Base-by-base conservation (phyloP, 2,888 invertebrate species). In the Smittia sp. region DNA sequence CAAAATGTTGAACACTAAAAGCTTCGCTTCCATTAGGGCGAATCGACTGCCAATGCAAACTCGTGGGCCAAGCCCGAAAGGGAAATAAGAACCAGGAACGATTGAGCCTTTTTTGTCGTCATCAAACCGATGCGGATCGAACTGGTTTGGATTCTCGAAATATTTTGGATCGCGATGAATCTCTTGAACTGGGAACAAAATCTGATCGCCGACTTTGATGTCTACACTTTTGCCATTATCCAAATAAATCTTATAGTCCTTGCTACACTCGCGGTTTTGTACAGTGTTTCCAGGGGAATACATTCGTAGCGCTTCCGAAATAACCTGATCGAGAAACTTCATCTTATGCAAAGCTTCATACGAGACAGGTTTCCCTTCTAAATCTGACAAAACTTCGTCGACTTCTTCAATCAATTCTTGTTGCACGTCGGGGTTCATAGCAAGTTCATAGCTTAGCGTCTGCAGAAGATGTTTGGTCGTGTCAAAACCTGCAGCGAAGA, bases 11-110 rank as follows among this genome's bases (percentile, higher is more conserved):
- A 62, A 72, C 2, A 72, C 2, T 22, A 72, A 22, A 7, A 62
- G 32, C 20, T 72, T 72, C 6, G 62, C 52, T 58, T 70, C 70
- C 70, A 70, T 70, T 1, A 70, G 6, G 11, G 52, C 54, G 32
- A 70, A 70, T 0, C 72, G 32, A n/a, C 22, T 22, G 32, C 72
- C 72, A 20, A 72, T 72, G 9, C 72, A 72, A 13, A 72, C 39
- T 25, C 52, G 13, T 15, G 52, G 52, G 20, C 72, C 72, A 41
- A n/a, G n/a, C 7, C 24, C 58, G n/a, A 72, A 72, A 6, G 72
- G 72, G 3, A 72, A 1, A 62, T 62, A 72, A 62, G 72, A 22
- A 22, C 62, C 58, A 4, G 25, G 24, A 15, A 62, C 39, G 27
- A 72, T 72, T 9, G 32, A 38, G 38, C 15, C 58, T 39, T 72